Conservation (phyloP, 2,113 vertebrate species). For the Pollimyrus isidori region DNA sequence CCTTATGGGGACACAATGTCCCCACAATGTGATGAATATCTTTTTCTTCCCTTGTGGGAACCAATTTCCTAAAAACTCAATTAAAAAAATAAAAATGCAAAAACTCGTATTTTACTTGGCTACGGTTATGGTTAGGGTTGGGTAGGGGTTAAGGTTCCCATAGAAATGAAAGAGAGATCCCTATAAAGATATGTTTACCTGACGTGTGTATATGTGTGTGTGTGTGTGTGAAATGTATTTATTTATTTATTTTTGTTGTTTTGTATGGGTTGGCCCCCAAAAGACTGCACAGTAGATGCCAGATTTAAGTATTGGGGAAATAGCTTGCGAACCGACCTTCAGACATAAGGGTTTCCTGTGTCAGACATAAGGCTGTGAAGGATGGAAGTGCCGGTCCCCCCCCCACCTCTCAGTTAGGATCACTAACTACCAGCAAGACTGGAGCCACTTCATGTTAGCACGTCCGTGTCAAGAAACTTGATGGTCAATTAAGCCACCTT, state of each 20-base stretch:
- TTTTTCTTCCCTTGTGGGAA: no score
- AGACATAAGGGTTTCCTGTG: background rate
- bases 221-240: background rate
- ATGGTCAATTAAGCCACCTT: background rate
- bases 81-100: background rate
- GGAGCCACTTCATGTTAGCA: background rate
- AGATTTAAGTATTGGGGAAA: background rate
- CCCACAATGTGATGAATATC: background rate
- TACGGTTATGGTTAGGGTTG: background rate
- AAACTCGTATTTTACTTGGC: background rate
- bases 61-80: background rate
- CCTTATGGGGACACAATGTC: background rate
- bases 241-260: background rate
- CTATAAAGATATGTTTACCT: background rate
- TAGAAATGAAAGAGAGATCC: background rate
- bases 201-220: background rate
- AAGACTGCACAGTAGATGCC: background rate
- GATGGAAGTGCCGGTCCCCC: background rate
- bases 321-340: background rate
- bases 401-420: background rate
- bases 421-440: background rate
- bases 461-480: background rate
- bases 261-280: background rate
- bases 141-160: background rate
- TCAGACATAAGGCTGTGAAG: background rate